These are phyloP conservation scores for Catalaphyllia jardinei DNA, from an alignment of 64 coral and sea anemone species.

Conservation along the genomic window DNA sequence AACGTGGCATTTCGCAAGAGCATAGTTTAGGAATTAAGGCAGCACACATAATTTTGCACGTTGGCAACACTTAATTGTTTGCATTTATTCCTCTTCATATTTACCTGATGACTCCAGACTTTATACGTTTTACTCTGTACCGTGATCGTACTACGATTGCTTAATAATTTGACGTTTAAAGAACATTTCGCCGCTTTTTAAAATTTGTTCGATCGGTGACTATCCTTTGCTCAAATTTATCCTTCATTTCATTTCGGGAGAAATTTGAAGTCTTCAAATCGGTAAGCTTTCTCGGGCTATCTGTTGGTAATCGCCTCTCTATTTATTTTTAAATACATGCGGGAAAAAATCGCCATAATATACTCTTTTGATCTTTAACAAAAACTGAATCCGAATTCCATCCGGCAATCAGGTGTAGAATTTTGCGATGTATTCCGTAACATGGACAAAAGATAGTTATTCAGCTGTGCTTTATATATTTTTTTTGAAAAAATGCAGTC, in stretches of 20 bases:
- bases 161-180: not conserved
- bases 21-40: not conserved
- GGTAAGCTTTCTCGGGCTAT: no score
- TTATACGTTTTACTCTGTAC: not conserved
- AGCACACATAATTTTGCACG: not conserved
- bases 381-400: no score
- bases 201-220: not conserved
- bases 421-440: not conserved
- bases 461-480: not conserved
- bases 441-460: not conserved
- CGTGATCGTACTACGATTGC: not conserved
- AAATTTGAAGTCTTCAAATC: not conserved
- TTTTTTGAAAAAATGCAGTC: not conserved
- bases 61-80: constrained; percentile 6
- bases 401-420: not conserved
- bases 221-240: not conserved
- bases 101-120: not conserved
- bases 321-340: no score
- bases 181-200: not conserved
- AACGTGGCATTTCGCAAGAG: not conserved
- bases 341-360: no score
- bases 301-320: no score
- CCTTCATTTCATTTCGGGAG: not conserved
- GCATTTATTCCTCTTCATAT: not conserved
- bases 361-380: no score